Evolutionary conservation across 2,113 vertebrate genomes (phyloP).

Genomic region (Tachycineta bicolor): DNA sequence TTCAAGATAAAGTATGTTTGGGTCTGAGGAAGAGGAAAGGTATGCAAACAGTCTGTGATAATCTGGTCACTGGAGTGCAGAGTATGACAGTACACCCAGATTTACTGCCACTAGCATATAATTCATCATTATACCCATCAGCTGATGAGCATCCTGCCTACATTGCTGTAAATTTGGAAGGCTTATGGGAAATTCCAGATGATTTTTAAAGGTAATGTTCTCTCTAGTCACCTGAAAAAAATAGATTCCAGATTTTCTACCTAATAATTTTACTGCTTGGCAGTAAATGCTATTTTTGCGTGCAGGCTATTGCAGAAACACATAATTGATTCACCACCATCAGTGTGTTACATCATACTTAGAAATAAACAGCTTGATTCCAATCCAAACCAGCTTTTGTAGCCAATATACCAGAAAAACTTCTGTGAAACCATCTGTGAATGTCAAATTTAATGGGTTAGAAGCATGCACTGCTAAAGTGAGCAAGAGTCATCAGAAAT

Average conservation of each 20-base stretch:
- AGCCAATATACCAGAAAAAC: slow-evolving; percentile 44
- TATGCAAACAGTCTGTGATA: slow-evolving; percentile 31
- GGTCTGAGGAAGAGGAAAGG: not conserved
- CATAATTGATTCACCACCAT: slow-evolving; percentile 64
- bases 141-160: not conserved
- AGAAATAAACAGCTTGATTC: slow-evolving; percentile 52
- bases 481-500: not conserved
- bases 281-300: slow-evolving; percentile 38
- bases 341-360: slow-evolving; percentile 42
- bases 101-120: slow-evolving; percentile 7
- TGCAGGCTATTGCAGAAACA: slow-evolving; percentile 38
- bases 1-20: not conserved
- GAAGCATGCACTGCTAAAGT: not conserved
- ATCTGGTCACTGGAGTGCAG: slow-evolving; percentile 37
- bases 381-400: slow-evolving; percentile 52
- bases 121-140: slow-evolving; percentile 16
- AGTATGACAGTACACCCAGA: not conserved
- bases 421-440: slow-evolving; percentile 61
- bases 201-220: slow-evolving; percentile 42
- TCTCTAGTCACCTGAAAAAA: slow-evolving; percentile 57
- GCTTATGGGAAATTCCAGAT: slow-evolving; percentile 35
- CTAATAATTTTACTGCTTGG: slow-evolving; percentile 52
- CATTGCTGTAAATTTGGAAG: slow-evolving; percentile 26
- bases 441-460: slow-evolving; percentile 38
- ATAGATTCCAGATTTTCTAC: slow-evolving; percentile 56